phyloP scores from a whole-genome alignment of 2,888 invertebrate genomes.

The Mycogona germanica region DNA sequence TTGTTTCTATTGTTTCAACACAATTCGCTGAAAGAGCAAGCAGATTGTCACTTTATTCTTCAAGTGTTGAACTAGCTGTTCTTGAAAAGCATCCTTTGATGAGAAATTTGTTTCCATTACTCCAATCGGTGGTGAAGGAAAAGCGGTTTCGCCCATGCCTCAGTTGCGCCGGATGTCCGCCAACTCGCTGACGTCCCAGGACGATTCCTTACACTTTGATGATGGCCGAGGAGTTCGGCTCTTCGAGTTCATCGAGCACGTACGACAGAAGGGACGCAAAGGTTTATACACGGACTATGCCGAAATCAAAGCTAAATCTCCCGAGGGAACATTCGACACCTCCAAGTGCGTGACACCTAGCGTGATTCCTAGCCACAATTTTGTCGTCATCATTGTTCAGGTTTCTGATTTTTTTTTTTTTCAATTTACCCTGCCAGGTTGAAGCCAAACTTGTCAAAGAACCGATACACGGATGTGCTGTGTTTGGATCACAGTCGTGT shows the following conservation, averaged over 20 bases:
- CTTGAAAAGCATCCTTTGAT: not conserved
- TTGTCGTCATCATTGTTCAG: too few relatives aligned
- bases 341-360: slow-evolving; percentile 63
- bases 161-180: slow-evolving; percentile 19
- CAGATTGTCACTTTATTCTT: not conserved
- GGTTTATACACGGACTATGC: slow-evolving; percentile 80
- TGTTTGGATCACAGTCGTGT: slow-evolving; percentile 95
- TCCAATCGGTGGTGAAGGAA: not conserved
- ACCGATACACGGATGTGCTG: slow-evolving; percentile 80
- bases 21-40: not conserved
- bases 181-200: slow-evolving; percentile 20
- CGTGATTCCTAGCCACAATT: too few relatives aligned
- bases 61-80: not conserved
- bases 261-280: slow-evolving; percentile 59
- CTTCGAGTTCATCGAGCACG: slow-evolving; percentile 60
- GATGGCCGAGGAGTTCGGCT: slow-evolving; percentile 42
- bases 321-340: slow-evolving; percentile 74
- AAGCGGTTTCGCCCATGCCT: slow-evolving; percentile 29
- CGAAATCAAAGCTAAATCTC: slow-evolving; percentile 69
- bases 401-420: too few relatives aligned
- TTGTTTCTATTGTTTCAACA: too few relatives aligned
- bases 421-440: slow-evolving; percentile 18
- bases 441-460: slow-evolving; percentile 33
- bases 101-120: too few relatives aligned
- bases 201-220: slow-evolving; percentile 18